These are phyloP conservation scores for Exephanes ischioxanthus DNA, from an alignment of 2,888 invertebrate species.

Conservation along the genomic window DNA sequence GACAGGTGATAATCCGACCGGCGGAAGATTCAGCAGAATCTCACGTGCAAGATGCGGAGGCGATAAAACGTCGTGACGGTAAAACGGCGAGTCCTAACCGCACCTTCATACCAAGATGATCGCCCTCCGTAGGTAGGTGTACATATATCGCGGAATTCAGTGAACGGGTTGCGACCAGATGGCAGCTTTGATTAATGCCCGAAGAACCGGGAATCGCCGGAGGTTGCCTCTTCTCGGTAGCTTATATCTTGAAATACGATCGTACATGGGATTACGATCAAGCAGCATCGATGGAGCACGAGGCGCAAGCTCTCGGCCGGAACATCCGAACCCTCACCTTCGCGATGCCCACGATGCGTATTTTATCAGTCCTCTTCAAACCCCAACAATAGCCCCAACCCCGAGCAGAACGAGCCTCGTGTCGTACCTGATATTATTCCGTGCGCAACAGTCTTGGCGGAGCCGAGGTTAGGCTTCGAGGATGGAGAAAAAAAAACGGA, in stretches of 20 bases:
- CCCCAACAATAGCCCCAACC: not conserved
- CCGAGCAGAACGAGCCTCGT: not conserved
- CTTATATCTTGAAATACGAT: constrained; percentile 22
- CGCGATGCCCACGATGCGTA: not conserved
- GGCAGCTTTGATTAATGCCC: constrained; percentile 35
- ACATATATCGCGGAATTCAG: not conserved
- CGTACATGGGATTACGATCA: constrained; percentile 13
- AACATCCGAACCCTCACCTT: not conserved
- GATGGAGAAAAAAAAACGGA: constrained; percentile 2
- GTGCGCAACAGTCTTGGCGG: constrained; percentile 29
- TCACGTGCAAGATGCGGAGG: not conserved
- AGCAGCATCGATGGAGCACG: constrained; percentile 2
- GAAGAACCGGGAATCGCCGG: not conserved
- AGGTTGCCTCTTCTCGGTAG: not conserved
- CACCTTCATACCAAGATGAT: not conserved
- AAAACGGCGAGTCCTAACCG: not conserved
- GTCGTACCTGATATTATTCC: constrained; percentile 28
- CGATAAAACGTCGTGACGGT: not conserved
- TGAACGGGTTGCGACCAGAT: constrained; percentile 26
- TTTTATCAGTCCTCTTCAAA: constrained; percentile 12
- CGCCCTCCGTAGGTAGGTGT: not conserved
- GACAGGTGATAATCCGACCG: constrained; percentile 7
- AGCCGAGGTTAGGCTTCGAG: constrained; percentile 47
- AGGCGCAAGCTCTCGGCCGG: not conserved
- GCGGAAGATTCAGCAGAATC: not conserved